Evolutionary conservation across 2,888 invertebrate genomes (phyloP).

Genomic region (Deilephila elpenor): DNA sequence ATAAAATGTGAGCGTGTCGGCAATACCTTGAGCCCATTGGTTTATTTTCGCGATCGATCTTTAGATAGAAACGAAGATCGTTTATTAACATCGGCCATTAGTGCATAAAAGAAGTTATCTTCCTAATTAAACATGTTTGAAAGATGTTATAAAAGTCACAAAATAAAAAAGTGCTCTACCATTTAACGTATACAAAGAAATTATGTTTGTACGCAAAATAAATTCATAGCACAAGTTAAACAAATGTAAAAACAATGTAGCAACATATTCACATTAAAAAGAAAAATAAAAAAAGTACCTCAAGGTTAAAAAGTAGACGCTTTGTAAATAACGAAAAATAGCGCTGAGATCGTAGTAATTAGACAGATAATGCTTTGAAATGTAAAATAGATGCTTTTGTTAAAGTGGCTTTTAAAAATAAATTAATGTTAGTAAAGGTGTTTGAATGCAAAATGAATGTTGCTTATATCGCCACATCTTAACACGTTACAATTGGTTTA

Average conservation of each 20-base stretch:
- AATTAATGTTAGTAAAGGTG: neutral
- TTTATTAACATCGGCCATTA: no score
- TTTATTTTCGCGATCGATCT: no score
- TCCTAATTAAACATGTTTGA: no score
- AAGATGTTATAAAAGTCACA: neutral
- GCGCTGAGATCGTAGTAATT: no score
- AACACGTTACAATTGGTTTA: neutral
- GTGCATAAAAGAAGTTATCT: no score
- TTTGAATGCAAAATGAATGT: neutral
- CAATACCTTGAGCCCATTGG: no score
- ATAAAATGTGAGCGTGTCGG: no score
- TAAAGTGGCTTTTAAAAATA: neutral
- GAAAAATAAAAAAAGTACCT: neutral
- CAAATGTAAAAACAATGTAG: no score
- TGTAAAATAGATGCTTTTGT: neutral
- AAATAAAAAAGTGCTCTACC: neutral
- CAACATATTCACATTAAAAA: neutral
- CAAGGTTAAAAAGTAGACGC: neutral
- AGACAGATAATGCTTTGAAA: neutral
- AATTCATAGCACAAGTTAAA: no score
- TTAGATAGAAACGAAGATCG: no score
- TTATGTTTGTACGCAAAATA: neutral
- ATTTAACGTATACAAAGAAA: neutral
- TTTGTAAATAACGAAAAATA: neutral
- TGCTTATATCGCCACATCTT: neutral